Evolutionary conservation across 2,113 vertebrate genomes (phyloP).

Genomic region (Psittacara wagleri): DNA sequence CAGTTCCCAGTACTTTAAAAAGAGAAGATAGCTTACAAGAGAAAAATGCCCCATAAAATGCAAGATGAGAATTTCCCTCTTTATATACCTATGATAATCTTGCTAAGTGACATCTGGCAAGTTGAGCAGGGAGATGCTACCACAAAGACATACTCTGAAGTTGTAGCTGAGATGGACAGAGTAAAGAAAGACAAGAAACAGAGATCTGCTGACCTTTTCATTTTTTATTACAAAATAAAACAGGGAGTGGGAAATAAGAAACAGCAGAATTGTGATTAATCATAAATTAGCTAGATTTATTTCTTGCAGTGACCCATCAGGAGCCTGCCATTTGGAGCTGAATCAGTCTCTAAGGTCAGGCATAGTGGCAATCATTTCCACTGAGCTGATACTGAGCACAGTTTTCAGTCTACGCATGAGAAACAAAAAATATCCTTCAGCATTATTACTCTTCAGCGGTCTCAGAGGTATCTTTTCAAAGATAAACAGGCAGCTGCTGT

Average conservation of each 20-base stretch:
- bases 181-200: neutral
- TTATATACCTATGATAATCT: neutral
- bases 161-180: neutral
- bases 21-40: neutral
- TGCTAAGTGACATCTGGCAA: neutral
- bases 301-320: neutral
- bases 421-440: neutral
- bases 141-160: neutral
- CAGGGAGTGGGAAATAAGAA: neutral
- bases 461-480: neutral
- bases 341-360: neutral
- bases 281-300: neutral
- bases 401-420: neutral
- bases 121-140: neutral
- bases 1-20: neutral
- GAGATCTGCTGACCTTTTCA: neutral
- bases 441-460: neutral
- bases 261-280: neutral
- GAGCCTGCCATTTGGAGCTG: neutral
- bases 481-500: neutral
- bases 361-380: neutral
- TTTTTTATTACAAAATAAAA: neutral
- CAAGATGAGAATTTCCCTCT: neutral
- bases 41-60: neutral
- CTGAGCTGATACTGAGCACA: neutral